Conservation (phyloP, 2,113 vertebrate genomes). For the Thymallus thymallus region DNA sequence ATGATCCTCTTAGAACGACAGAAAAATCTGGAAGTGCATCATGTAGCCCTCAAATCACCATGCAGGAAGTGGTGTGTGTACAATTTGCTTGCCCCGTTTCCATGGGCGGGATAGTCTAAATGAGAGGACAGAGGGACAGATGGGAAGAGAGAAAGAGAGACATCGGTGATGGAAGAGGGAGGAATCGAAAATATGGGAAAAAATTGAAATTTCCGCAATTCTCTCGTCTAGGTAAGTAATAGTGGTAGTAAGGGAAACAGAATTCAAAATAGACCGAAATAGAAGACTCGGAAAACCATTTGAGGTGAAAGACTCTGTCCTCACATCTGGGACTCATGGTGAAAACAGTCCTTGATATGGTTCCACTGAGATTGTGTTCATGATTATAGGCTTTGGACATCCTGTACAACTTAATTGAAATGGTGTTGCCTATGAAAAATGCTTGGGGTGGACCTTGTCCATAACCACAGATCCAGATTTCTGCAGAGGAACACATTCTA, state of each 20-base stretch:
- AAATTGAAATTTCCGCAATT: slow-evolving; percentile 12
- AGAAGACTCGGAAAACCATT: slow-evolving; percentile 30
- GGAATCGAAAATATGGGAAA: slow-evolving; percentile 29
- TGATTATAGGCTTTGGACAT: slow-evolving; percentile 47
- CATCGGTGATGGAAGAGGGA: slow-evolving; percentile 22
- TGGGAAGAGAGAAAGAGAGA: slow-evolving; percentile 7
- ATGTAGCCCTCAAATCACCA: slow-evolving; percentile 19
- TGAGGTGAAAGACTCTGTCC: slow-evolving; percentile 48
- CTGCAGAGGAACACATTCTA: too few species aligned
- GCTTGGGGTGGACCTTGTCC: neutral
- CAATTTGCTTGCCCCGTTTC: slow-evolving; percentile 19
- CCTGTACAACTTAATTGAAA: slow-evolving; percentile 3
- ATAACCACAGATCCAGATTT: neutral
- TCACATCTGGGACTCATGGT: slow-evolving; percentile 39
- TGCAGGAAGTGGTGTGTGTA: slow-evolving; percentile 18
- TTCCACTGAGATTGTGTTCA: slow-evolving; percentile 43
- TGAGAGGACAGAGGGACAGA: neutral
- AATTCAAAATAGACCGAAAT: slow-evolving; percentile 43
- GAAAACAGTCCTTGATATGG: slow-evolving; percentile 44
- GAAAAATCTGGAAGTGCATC: slow-evolving; percentile 12
- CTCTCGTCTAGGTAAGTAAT: slow-evolving; percentile 33
- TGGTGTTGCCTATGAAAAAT: slow-evolving; percentile 31
- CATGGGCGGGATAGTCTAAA: slow-evolving; percentile 12
- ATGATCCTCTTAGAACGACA: slow-evolving; percentile 17
- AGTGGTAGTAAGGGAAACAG: slow-evolving; percentile 17